Evolutionary conservation across 2,888 invertebrate genomes (phyloP).

Genomic region (Nasonovia ribisnigri): DNA sequence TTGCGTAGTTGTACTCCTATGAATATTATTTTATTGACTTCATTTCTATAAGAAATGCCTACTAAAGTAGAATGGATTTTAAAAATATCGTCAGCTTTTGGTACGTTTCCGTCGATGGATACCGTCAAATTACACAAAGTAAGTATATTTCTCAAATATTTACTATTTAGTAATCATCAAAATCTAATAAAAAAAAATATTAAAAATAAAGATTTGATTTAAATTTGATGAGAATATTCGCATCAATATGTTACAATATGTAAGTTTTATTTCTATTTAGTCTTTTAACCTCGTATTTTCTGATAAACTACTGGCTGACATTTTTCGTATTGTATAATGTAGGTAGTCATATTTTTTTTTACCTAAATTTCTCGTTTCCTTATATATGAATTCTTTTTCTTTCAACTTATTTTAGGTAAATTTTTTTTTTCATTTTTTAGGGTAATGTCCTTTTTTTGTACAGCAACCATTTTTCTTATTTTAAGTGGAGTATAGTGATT

Average conservation of each 20-base stretch:
- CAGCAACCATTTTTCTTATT: neutral
- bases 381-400: neutral
- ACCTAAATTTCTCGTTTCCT: no score
- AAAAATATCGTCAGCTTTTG: constrained; percentile 47
- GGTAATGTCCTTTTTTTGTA: neutral
- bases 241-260: neutral
- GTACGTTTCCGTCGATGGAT: constrained; percentile 24
- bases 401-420: neutral
- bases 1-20: neutral
- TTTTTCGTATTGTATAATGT: neutral
- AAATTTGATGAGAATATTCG: neutral
- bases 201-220: neutral
- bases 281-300: neutral
- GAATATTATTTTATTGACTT: neutral
- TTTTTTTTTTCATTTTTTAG: neutral
- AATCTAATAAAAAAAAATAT: neutral
- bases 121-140: neutral
- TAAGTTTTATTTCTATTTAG: neutral
- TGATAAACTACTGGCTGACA: neutral
- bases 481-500: neutral
- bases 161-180: neutral
- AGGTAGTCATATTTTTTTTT: neutral
- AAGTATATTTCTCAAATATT: constrained; percentile 2
- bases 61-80: constrained; percentile 34
- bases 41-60: constrained; percentile 21